Conservation (phyloP, 2,888 invertebrate species). For the Hirtodrosophila trivittata region DNA sequence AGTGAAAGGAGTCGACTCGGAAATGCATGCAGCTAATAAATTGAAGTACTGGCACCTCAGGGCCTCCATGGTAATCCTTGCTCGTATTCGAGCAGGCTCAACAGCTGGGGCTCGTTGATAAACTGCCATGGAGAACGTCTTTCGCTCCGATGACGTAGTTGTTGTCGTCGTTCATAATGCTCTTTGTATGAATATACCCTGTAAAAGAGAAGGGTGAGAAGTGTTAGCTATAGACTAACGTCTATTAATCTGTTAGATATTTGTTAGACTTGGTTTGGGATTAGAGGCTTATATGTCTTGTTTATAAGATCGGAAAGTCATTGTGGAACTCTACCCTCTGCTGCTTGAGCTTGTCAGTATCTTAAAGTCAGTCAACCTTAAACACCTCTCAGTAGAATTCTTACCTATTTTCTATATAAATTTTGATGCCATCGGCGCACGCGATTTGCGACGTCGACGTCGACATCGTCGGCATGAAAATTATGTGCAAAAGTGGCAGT, state of each 20-base stretch:
- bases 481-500: constrained; percentile 72
- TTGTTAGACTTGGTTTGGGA: no score
- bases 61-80: constrained; percentile 4
- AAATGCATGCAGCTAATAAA: constrained; percentile 59
- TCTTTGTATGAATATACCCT: constrained; percentile 40
- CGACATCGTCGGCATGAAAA: constrained; percentile 60
- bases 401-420: constrained; percentile 40
- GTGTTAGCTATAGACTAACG: no score
- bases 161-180: constrained; percentile 33
- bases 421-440: constrained; percentile 65
- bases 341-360: no score
- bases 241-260: no score
- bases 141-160: constrained; percentile 60
- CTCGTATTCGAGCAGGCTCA: constrained; percentile 21
- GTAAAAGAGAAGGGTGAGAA: not conserved
- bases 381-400: not conserved
- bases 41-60: constrained; percentile 24
- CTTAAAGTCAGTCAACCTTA: not conserved
- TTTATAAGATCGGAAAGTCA: no score
- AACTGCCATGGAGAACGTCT: constrained; percentile 54
- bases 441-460: constrained; percentile 63
- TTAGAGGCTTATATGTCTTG: no score
- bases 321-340: no score
- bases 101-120: constrained; percentile 70
- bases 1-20: constrained; percentile 14